Evolutionary conservation across 2,797 vertebrate genomes (phyloP).

Genomic region (Galagoides demidoff): DNA sequence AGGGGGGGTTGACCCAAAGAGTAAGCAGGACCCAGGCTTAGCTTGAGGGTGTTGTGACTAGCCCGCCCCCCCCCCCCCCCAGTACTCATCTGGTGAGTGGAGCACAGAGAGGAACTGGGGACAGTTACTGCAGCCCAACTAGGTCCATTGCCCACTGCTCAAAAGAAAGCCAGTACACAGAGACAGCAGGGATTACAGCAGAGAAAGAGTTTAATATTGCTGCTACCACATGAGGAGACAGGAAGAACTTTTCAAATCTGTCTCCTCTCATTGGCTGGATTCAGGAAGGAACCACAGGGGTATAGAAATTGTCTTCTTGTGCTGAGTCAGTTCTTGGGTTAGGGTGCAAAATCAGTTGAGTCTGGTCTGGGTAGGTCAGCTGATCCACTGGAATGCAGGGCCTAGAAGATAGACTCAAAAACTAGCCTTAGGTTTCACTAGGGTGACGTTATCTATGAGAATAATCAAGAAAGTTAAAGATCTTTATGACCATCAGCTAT

Average conservation of each 20-base stretch:
- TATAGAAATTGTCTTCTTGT: not conserved
- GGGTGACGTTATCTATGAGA: too few species aligned
- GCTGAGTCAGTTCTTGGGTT: not conserved
- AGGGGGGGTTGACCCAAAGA: rapidly evolving
- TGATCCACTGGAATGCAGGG: too few species aligned
- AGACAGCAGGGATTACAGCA: not conserved
- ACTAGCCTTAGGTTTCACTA: too few species aligned
- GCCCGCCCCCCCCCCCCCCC: too few species aligned
- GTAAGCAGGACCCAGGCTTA: not conserved
- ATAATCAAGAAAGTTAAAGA: not conserved
- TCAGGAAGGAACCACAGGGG: not conserved
- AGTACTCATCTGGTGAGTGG: too few species aligned
- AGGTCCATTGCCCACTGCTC: not conserved
- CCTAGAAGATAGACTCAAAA: too few species aligned
- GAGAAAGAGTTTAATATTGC: not conserved
- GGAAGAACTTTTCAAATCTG: not conserved
- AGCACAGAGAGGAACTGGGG: not conserved
- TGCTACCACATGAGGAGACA: not conserved
- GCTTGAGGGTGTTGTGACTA: not conserved
- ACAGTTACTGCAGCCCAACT: too few species aligned
- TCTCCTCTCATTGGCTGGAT: not conserved
- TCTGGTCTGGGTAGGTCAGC: not conserved
- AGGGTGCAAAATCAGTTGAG: not conserved
- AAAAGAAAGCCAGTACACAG: not conserved
- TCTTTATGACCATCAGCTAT: not conserved